Base-by-base conservation (phyloP, 2,888 invertebrate species). In the Heliconius cydno region DNA sequence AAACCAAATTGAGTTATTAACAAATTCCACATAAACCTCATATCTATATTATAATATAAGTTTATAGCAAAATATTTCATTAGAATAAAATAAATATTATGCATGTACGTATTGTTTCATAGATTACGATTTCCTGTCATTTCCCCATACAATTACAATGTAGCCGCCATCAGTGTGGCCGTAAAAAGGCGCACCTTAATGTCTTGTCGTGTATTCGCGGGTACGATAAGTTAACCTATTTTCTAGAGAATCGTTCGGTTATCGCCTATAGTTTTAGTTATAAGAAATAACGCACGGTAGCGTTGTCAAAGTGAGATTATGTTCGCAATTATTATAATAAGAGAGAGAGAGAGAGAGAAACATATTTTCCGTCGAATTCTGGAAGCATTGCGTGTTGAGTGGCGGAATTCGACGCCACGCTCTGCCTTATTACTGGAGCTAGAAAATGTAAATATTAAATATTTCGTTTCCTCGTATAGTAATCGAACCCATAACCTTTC, bases 181-280 rank as follows among this genome's bases (percentile, higher is more conserved):
- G 86, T 88, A 87, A 88, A 84, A 81, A 83, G 79, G 82, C 85
- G 84, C 84, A 86, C 86, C 87, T 86, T 88, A 87, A 87, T 89
- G 88, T 87, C 85, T 84, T 85, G 86, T 90, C 89, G 89, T 91
- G 90, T 88, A 84, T 87, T 86, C 82, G 85, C 85, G 83, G 76
- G 79, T 80, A 81, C 82, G 85, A 92, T 93, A 92, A 92, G 88
- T 90, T 88, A 92, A 88, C 92, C 92, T 86, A 91, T 91, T 88
- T 93, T 86, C 85, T 81, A 82, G 81, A 81, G 83, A 86, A 88
- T 88, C 86, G 86, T 83, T 83, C 77, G 79, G 82, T 79, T 83
- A 85, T 86, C 86, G 82, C 79, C 76, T 68, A 74, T 13, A n/a
- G 28, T 41, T 12, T n/a, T 73, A 66, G n/a, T 60, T 73, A 60